A percentile compares a stretch with the other conserved stretches of the same genome.
Evolutionary conservation across 92 coral and sea anemone genomes (phyloP).

Genomic region (Phenganax marumi): DNA sequence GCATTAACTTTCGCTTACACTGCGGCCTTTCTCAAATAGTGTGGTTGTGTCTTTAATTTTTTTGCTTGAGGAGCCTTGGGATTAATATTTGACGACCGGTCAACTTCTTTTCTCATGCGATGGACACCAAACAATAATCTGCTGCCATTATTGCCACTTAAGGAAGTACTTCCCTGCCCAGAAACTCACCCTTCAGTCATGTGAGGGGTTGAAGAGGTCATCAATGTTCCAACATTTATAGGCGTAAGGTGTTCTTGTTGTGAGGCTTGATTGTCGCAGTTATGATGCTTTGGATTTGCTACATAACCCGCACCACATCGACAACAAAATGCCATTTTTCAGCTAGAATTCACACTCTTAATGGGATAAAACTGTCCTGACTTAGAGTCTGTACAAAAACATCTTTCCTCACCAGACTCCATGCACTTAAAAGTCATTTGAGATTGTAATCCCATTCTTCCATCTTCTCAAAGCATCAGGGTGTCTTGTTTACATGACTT

Average conservation of each 20-base stretch:
- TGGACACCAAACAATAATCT: neutral
- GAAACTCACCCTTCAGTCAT: neutral
- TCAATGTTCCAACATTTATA: neutral
- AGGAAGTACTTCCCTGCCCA: neutral
- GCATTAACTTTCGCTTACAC: slow-evolving; percentile 1
- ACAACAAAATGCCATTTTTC: neutral
- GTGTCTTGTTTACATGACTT: slow-evolving; percentile 23
- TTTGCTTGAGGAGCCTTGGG: neutral
- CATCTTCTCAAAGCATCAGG: slow-evolving; percentile 23
- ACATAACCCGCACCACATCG: neutral
- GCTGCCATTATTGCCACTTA: slow-evolving; percentile 5
- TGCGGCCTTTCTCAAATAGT: neutral
- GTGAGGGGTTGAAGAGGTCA: neutral
- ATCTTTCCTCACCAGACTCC: slow-evolving; percentile 28
- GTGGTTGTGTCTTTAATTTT: neutral
- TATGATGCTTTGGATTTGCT: neutral
- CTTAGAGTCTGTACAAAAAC: slow-evolving; percentile 32
- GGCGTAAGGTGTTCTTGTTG: neutral
- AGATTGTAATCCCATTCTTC: slow-evolving; percentile 32
- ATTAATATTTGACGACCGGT: slow-evolving; percentile 1
- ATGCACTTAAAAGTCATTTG: slow-evolving; percentile 10
- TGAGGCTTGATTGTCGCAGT: neutral
- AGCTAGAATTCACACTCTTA: neutral
- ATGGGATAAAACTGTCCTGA: slow-evolving; percentile 27
- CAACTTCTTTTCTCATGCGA: slow-evolving; percentile 2